Evolutionary conservation across 2,113 vertebrate species (phyloP).

Genomic region (Murina feae): DNA sequence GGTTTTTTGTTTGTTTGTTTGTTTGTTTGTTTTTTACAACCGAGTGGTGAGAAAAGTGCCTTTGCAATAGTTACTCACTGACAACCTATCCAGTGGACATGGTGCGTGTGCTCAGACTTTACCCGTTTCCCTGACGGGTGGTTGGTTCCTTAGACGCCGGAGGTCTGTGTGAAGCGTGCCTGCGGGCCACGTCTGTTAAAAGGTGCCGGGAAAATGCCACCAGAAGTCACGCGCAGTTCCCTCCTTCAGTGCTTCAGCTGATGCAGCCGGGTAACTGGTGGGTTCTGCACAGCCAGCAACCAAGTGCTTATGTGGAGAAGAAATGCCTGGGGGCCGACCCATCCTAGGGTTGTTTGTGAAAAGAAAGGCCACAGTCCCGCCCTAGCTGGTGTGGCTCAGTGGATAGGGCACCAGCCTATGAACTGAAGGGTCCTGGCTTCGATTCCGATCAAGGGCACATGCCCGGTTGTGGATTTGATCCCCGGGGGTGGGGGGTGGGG

Average conservation of each 20-base stretch:
- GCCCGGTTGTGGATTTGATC: too few species aligned
- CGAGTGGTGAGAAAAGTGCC: slow-evolving; percentile 81
- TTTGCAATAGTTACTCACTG: slow-evolving; percentile 79
- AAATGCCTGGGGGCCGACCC: background rate
- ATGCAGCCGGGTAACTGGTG: too few species aligned
- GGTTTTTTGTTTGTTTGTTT: slow-evolving; percentile 55
- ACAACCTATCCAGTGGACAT: slow-evolving; percentile 88
- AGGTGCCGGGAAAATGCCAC: slow-evolving; percentile 82
- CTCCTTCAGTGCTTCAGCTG: too few species aligned
- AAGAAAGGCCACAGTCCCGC: background rate
- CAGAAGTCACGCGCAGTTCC: too few species aligned
- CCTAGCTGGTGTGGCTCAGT: too few species aligned
- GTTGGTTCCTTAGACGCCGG: slow-evolving; percentile 83
- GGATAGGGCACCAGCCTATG: background rate
- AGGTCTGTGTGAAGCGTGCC: slow-evolving; percentile 86
- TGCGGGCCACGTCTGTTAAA: slow-evolving; percentile 88
- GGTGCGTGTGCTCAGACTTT: slow-evolving; percentile 84
- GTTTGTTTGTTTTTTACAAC: slow-evolving; percentile 70
- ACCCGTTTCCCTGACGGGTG: slow-evolving; percentile 85
- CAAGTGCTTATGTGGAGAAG: background rate
- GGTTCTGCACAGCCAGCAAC: background rate
- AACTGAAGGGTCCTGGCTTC: too few species aligned
- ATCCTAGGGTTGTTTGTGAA: fast-evolving
- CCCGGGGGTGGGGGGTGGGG: too few species aligned
- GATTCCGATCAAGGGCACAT: too few species aligned